Percentiles rank a stretch among this genome's conserved stretches.
phyloP scores from a whole-genome alignment of 2,888 invertebrate species.

The Leptarthrus brevirostris region DNA sequence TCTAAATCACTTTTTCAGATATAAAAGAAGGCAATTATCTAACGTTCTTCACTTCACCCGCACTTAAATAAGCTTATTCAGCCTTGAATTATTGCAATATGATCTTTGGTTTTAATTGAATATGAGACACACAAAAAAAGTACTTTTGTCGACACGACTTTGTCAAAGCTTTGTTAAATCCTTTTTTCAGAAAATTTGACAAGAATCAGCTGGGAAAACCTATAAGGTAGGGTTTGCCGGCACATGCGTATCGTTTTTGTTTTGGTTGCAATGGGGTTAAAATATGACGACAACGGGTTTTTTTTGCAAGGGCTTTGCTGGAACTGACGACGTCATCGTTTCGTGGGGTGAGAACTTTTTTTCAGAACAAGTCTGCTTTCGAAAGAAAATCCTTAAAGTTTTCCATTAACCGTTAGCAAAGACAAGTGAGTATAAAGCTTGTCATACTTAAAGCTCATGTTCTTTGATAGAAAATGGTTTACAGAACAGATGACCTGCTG shows the following conservation, averaged over 20 bases:
- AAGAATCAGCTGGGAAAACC: conserved; percentile 39
- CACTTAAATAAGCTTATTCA: neutral
- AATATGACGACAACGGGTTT: neutral
- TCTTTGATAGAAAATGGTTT: no score
- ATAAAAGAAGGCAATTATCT: neutral
- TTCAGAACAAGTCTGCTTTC: no score
- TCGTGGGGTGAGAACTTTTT: conserved; percentile 1
- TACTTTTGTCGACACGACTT: no score
- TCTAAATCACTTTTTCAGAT: neutral
- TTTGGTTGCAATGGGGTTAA: conserved; percentile 25
- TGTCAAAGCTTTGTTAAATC: neutral
- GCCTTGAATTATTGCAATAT: neutral
- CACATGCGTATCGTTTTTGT: conserved; percentile 19
- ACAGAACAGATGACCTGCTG: no score
- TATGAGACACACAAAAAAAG: no score
- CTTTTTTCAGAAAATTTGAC: conserved; percentile 14
- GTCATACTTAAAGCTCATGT: no score
- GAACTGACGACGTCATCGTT: conserved; percentile 1
- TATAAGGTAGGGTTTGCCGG: conserved; percentile 15
- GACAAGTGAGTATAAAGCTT: no score
- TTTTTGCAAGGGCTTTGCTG: neutral
- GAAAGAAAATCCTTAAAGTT: neutral
- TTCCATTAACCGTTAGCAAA: no score
- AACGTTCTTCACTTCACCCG: neutral
- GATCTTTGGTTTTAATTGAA: no score